A percentile compares a stretch with the other conserved stretches of the same genome.
Evolutionary conservation across 2,113 vertebrate genomes (phyloP).

Genomic region (Poeciliopsis turrubarensis): DNA sequence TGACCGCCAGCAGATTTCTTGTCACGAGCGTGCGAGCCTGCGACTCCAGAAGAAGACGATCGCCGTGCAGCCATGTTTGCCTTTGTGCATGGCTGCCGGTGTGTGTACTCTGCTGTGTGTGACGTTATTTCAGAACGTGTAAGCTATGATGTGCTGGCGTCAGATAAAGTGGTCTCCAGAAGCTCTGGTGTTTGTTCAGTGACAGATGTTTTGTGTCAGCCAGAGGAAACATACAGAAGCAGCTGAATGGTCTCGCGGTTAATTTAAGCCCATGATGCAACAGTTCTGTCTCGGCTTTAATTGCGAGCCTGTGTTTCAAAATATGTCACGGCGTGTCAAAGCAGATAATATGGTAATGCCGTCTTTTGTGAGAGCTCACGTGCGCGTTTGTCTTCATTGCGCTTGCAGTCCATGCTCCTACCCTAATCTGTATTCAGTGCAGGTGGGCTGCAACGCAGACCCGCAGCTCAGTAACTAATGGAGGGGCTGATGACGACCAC

Average conservation of each 20-base stretch:
- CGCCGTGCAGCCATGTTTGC: slow-evolving; percentile 76
- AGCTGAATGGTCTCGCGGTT: slow-evolving; percentile 48
- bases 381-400: slow-evolving; percentile 70
- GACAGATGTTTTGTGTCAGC: slow-evolving; percentile 54
- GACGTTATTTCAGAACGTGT: slow-evolving; percentile 77
- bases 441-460: slow-evolving; percentile 75
- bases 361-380: slow-evolving; percentile 53
- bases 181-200: slow-evolving; percentile 45
- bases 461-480: slow-evolving; percentile 81
- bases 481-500: slow-evolving; percentile 82
- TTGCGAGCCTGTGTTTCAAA: slow-evolving; percentile 59
- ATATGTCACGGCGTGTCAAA: slow-evolving; percentile 56
- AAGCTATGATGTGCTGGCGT: slow-evolving; percentile 78
- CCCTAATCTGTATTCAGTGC: slow-evolving; percentile 81
- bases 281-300: slow-evolving; percentile 53
- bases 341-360: slow-evolving; percentile 63
- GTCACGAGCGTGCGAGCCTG: slow-evolving; percentile 63
- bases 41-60: slow-evolving; percentile 53
- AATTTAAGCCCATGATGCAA: slow-evolving; percentile 47
- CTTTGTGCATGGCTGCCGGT: slow-evolving; percentile 71
- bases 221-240: slow-evolving; percentile 40
- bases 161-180: slow-evolving; percentile 72
- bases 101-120: slow-evolving; percentile 79
- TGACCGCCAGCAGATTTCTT: slow-evolving; percentile 76
- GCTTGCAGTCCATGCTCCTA: slow-evolving; percentile 64